Base-by-base conservation (phyloP, 2,797 vertebrate species). In the Peromyscus eremicus region DNA sequence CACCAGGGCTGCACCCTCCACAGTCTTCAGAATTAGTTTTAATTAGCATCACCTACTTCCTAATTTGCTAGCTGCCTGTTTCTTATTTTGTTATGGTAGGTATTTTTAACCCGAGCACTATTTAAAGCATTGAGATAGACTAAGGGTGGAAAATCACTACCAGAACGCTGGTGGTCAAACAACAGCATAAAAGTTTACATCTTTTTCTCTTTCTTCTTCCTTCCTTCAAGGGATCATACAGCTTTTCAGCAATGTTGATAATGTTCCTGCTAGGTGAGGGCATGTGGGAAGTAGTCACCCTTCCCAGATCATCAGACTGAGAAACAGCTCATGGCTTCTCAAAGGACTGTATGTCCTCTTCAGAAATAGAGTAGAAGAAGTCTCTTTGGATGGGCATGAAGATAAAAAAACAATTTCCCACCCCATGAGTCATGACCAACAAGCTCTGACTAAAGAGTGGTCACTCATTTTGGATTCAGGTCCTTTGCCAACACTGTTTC, bases 131-230 rank as follows among this genome's bases (percentile, higher is more conserved):
- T 64, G 85, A 97, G 89, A 93, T 76, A 97, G 94, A 84, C 92
- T 94, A 96, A 89, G 97, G 94, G 76, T 97, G 97, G 97, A 97
- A 98, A 97, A 96, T 97, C 96, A 97, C 91, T 83, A 98, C 97
- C 97, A 87, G 94, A 97, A 96, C 94, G 21, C 75, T 96, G 94
- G 86, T 92, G 95, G 93, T 96, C 37, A 73, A 92, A 94, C 81
- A 94, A 92, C 60, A 76, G 29, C 52, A 49, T 94, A 82, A 94
- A 93, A 40, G 94, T 92, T 91, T 96, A 88, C 93, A 95, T 93
- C 73, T 97, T 85, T 71, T 86, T 32, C 84, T 89, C 79, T 49
- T 34, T 68, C 34, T 73, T 66, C 32, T 64, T 92, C 95, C 66
- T 97, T 96, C 81, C 90, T 92, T 92, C 88, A 84, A 92, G 92